These are phyloP conservation scores for Ephialtes manifestator DNA, from an alignment of 2,888 invertebrate species.

Conservation along the genomic window DNA sequence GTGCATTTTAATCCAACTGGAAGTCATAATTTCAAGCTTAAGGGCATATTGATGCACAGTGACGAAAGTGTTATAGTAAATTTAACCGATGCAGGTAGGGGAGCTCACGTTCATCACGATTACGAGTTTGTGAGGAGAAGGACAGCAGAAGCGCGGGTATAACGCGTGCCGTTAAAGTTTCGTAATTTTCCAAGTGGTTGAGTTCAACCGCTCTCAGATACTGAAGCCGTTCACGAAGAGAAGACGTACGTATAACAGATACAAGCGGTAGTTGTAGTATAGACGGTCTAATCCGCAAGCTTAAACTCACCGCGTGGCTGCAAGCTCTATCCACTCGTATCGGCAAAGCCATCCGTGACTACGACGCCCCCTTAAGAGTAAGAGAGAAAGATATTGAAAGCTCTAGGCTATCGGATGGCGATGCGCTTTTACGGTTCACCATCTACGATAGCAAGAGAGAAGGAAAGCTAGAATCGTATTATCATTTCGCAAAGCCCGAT, in stretches of 20 bases:
- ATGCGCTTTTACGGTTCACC: conserved; percentile 33
- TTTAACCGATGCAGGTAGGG: neutral
- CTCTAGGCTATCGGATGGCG: neutral
- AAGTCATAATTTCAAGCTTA: no score
- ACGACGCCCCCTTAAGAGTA: conserved; percentile 22
- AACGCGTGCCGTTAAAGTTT: conserved; percentile 49
- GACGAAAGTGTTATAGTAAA: neutral
- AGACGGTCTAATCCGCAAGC: conserved; percentile 44
- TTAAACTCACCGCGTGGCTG: conserved; percentile 43
- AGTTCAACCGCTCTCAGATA: conserved; percentile 35
- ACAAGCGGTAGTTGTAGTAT: conserved; percentile 30
- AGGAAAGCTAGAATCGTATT: conserved; percentile 32
- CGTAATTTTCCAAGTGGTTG: conserved; percentile 66
- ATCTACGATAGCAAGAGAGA: conserved; percentile 11
- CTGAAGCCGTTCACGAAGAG: conserved; percentile 23
- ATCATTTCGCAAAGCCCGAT: conserved; percentile 35
- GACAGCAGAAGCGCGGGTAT: neutral
- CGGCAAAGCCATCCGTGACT: conserved; percentile 41
- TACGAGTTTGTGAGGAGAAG: conserved; percentile 1
- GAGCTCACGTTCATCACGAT: neutral
- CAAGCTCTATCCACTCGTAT: conserved; percentile 55
- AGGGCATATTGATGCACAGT: neutral
- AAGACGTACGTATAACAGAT: conserved; percentile 8
- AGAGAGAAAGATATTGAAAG: conserved; percentile 1
- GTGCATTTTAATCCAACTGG: no score